Evolutionary conservation across 2,113 vertebrate species (phyloP), one percentile per base, ranked within the genome.

Genomic region (Otus sunia): DNA sequence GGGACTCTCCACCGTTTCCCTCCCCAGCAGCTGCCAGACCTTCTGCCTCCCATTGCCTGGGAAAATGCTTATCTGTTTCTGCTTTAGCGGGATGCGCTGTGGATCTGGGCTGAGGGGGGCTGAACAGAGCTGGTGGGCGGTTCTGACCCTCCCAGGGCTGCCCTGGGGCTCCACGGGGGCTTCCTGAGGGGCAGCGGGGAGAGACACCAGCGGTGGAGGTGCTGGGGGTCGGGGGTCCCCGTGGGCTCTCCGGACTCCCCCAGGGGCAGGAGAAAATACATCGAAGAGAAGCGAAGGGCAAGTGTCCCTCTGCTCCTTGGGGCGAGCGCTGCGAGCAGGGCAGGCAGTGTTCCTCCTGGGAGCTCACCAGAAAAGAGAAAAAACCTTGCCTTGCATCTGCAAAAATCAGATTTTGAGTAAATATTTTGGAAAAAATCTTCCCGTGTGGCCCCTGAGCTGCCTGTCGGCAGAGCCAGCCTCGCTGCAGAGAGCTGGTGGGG

Each of bases 141-240:
- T 16, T 88, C 41, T 39, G 68, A 41, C 22, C 21, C 27, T 36
- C 45, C 21, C 16, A 19, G 55, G 22, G 66, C 22, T 71, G 29
- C 17, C 21, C 27, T 2, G 1, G 29, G 32, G 63, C 36, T 45
- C 79, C 0, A 2, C 1, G 3, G 53, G 32, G 43, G 3, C 9
- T 41, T 21, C 5, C 19, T 0, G 4, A 15, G 58, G 21, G 45
- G n/a, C 25, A 39, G 23, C 0, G 0, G 34, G 26, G 43, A 37
- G 11, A 8, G 8, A 30, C 4, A 5, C 4, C 43, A 5, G 68
- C 0, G 0, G 39, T 0, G 4, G 58, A 18, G 49, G 49, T 7
- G 30, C 30, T 30, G 41, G 27, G 22, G 49, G 15, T 18, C 1
- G 6, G 11, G 37, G 37, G 13, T 60, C 34, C 64, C 1, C 0